Evolutionary conservation across 2,113 vertebrate species (phyloP).

Genomic region (Corythornis madagascariensis): DNA sequence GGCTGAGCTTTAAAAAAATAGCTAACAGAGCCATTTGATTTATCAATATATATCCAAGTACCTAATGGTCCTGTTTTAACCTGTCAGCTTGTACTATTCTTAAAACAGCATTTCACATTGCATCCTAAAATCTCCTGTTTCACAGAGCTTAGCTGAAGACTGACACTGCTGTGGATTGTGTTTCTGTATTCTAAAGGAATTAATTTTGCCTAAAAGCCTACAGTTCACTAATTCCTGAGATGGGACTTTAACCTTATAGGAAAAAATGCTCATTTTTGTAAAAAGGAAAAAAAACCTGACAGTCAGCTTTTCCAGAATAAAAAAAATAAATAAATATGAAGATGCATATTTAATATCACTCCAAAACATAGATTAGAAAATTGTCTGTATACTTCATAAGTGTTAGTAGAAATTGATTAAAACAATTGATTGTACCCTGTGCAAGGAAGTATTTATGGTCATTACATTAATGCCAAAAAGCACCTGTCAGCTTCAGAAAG

Average conservation of each 20-base stretch:
- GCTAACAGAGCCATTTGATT: background rate
- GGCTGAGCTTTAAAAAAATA: background rate
- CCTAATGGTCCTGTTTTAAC: background rate
- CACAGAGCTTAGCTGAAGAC: background rate
- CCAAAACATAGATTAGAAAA: constrained; percentile 25
- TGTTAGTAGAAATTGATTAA: constrained; percentile 49
- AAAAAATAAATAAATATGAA: background rate
- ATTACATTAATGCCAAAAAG: constrained; percentile 42
- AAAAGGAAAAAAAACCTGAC: background rate
- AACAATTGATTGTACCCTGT: constrained; percentile 26
- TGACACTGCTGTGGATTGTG: background rate
- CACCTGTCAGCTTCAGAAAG: constrained; percentile 45
- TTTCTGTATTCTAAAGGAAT: background rate
- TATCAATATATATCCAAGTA: background rate
- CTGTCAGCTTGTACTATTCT: background rate
- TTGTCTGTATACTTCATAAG: background rate
- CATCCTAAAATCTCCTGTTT: background rate
- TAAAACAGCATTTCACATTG: background rate
- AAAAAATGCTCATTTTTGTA: constrained; percentile 1
- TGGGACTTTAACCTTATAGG: background rate
- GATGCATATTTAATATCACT: constrained; percentile 4
- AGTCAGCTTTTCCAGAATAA: background rate
- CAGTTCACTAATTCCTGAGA: background rate
- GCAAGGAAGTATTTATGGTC: constrained; percentile 28
- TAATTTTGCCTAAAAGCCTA: background rate